A percentile compares a stretch with the other conserved stretches of the same genome.
Conservation (phyloP, 2,113 vertebrate genomes). For the Oophaga pumilio region DNA sequence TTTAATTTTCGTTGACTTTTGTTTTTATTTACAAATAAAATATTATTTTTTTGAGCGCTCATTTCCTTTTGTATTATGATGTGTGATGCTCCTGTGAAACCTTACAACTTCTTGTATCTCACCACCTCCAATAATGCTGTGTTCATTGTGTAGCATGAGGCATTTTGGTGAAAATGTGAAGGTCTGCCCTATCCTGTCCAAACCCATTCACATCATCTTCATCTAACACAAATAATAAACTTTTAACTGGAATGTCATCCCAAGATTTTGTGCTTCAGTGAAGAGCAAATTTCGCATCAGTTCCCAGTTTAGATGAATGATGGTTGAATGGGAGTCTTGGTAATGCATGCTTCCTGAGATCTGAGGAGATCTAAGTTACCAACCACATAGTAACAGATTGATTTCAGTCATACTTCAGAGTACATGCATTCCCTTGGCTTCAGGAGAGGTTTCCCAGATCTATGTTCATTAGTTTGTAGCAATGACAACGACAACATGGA, state of each 20-base stretch:
- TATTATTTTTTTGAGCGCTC: too few species aligned
- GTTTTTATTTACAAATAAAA: too few species aligned
- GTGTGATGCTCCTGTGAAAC: too few species aligned
- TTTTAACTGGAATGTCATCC: not conserved
- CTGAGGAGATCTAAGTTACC: not conserved
- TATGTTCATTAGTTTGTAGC: not conserved
- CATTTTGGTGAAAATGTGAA: not conserved
- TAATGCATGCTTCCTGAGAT: not conserved
- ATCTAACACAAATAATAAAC: not conserved
- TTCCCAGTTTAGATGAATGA: constrained; percentile 12
- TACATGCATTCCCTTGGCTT: not conserved
- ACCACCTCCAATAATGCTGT: too few species aligned
- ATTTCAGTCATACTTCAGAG: not conserved
- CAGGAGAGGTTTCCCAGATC: not conserved
- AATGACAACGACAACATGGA: not conserved
- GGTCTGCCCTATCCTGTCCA: not conserved
- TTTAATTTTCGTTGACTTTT: too few species aligned
- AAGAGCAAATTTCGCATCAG: constrained; percentile 20
- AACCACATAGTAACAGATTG: not conserved
- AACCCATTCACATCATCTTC: not conserved
- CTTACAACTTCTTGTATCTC: too few species aligned
- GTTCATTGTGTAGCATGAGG: not conserved
- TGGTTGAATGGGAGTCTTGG: not conserved
- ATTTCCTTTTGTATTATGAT: too few species aligned
- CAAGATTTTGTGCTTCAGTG: constrained; percentile 16